Evolutionary conservation across 1,140 invertebrate species (phyloP), one percentile per base, ranked within the genome.

Genomic region (Drosophila subobscura): DNA sequence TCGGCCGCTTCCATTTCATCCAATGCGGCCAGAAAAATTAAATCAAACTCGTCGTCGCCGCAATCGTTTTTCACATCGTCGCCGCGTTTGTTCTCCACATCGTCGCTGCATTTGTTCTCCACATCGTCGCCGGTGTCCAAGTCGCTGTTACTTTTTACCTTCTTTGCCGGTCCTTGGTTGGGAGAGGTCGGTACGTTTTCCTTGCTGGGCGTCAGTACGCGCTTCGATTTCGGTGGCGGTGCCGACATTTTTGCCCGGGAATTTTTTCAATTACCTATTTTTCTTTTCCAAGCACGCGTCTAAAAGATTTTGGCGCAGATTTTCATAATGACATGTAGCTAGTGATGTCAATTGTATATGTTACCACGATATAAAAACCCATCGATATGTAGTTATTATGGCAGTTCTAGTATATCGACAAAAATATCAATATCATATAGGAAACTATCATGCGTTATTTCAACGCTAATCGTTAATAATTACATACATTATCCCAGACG

Each of bases 191-290:
- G 3, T 16, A 27, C 66, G 65, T 85, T 72, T 0, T 75, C 61
- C 29, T 88, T 86, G 27, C 22, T 71, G 5, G 81, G 83, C 20
- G 81, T 75, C 10, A 86, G 51, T 33, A 86, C 83, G 14, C 81
- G 81, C 23, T 86, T 86, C 0, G 61, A 25, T 33, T 88, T 86
- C 0, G 61, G 33, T 33, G 50, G 20, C 61, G 67, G 44, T 1
- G 57, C 12, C 1, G 41, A 41, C 45, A 61, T 64, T 37, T 1
- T 61, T 44, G n/a, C 29, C 16, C 29, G 8, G 0, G 4, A 40
- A 51, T 23, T 16, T 2, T 47, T 40, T 45, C 14, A 33, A 8
- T 4, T 5, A 23, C 20, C 3, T 14, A 41, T 22, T 47, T 47
- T 29, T 16, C 5, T 14, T 23, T 40, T 23, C 8, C 5, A 37